These are phyloP conservation scores for Cyclina sinensis DNA, from an alignment of 1,140 invertebrate species.

Conservation along the genomic window DNA sequence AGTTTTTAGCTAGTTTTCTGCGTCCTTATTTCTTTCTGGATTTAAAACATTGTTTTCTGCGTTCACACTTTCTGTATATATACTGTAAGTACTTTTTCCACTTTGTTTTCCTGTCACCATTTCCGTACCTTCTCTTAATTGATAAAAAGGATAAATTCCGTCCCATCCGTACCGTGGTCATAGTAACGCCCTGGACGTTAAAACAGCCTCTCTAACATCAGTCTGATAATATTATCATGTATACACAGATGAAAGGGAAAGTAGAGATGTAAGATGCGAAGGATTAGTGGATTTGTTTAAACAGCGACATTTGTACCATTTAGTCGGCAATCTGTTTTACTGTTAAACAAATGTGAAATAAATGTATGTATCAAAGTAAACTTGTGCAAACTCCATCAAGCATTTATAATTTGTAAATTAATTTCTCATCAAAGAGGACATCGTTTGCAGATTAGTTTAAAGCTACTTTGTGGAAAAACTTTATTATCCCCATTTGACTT, in stretches of 20 bases:
- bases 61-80: background rate
- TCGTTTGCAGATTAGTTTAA: background rate
- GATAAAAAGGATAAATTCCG: background rate
- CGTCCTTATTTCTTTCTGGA: background rate
- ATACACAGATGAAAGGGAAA: slow-evolving; percentile 63
- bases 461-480: slow-evolving; percentile 2
- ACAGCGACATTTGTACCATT: slow-evolving; percentile 62
- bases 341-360: slow-evolving; percentile 63
- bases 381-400: slow-evolving; percentile 45
- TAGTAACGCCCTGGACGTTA: background rate
- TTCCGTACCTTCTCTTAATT: background rate
- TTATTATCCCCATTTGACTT: slow-evolving; percentile 38
- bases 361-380: slow-evolving; percentile 50
- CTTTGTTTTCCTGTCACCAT: background rate
- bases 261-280: slow-evolving; percentile 16
- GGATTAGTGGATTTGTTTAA: slow-evolving; percentile 64
- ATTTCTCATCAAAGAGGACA: slow-evolving; percentile 60
- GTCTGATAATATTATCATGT: slow-evolving; percentile 48
- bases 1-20: too few species aligned
- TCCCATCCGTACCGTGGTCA: background rate
- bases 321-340: slow-evolving; percentile 58
- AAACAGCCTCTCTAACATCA: slow-evolving; percentile 45
- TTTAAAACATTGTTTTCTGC: background rate
- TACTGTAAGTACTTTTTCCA: background rate
- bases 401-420: slow-evolving; percentile 60